A percentile compares a stretch with the other conserved stretches of the same genome.
phyloP scores from a whole-genome alignment of 2,113 vertebrate genomes.

The Promerops cafer region DNA sequence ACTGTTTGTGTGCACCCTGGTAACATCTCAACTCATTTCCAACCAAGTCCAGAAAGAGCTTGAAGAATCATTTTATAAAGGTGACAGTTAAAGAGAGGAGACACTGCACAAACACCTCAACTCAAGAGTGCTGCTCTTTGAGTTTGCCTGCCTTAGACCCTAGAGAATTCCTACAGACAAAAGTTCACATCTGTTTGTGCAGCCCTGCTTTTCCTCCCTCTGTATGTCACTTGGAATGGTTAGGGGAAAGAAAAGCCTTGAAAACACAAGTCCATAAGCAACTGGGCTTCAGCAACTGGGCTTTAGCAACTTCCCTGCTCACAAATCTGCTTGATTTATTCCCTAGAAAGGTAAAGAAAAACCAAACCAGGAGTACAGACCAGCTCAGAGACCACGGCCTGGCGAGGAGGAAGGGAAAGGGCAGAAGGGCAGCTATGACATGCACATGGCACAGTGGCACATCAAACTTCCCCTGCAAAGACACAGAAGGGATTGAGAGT shows the following conservation, averaged over 20 bases:
- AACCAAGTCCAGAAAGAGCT: background rate
- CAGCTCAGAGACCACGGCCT: background rate
- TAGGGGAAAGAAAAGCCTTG: background rate
- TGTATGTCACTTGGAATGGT: background rate
- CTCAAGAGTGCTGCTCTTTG: background rate
- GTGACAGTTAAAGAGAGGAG: background rate
- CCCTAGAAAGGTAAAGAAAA: background rate
- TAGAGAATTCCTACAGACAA: background rate
- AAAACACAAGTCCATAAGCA: background rate
- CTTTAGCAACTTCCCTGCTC: background rate
- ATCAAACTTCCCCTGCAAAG: background rate
- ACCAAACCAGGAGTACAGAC: background rate
- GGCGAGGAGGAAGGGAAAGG: background rate
- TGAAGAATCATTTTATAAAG: background rate
- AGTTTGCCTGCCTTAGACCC: background rate
- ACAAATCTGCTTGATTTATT: background rate
- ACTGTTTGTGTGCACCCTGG: background rate
- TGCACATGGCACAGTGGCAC: background rate
- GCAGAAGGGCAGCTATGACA: background rate
- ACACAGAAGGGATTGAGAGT: background rate
- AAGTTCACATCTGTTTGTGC: accelerated
- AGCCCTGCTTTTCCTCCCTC: background rate
- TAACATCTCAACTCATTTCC: background rate
- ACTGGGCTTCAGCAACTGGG: background rate
- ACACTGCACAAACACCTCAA: background rate